Percentiles rank a stretch among this genome's conserved stretches.
Conservation (phyloP, 1,140 invertebrate genomes). For the Euura saliciscinereae region DNA sequence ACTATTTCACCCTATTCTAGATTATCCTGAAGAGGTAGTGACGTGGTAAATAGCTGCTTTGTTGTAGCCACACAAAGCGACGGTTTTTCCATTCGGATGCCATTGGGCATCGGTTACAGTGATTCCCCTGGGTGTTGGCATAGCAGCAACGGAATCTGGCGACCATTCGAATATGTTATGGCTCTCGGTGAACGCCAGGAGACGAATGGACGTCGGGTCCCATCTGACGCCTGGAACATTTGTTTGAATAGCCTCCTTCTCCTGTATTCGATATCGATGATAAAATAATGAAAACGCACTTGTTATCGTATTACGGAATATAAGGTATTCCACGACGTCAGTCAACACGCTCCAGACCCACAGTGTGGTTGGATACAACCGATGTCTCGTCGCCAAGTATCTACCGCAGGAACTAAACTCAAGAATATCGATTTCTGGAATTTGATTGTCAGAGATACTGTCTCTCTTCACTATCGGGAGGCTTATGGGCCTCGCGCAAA, state of each 20-base stretch:
- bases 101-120: slow-evolving; percentile 43
- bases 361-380: slow-evolving; percentile 51
- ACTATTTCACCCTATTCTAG: too few relatives aligned
- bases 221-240: slow-evolving; percentile 42
- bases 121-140: slow-evolving; percentile 42
- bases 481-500: slow-evolving; percentile 47
- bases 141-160: slow-evolving; percentile 32
- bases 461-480: slow-evolving; percentile 47
- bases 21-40: too few relatives aligned
- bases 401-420: slow-evolving; percentile 53
- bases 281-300: slow-evolving; percentile 28
- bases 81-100: slow-evolving; percentile 40
- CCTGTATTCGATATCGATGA: background rate
- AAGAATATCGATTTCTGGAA: slow-evolving; percentile 48
- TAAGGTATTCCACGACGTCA: slow-evolving; percentile 48
- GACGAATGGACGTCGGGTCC: slow-evolving; percentile 36
- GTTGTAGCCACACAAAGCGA: slow-evolving; percentile 50
- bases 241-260: slow-evolving; percentile 6
- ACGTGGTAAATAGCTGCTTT: slow-evolving; percentile 21
- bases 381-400: slow-evolving; percentile 50
- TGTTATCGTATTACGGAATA: slow-evolving; percentile 49
- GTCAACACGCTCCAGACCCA: slow-evolving; percentile 54
- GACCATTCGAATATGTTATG: slow-evolving; percentile 48
- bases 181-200: slow-evolving; percentile 47
- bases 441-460: slow-evolving; percentile 26